These are phyloP conservation scores for Empidonax alnorum DNA, from an alignment of 2,113 vertebrate genomes.

Conservation along the genomic window DNA sequence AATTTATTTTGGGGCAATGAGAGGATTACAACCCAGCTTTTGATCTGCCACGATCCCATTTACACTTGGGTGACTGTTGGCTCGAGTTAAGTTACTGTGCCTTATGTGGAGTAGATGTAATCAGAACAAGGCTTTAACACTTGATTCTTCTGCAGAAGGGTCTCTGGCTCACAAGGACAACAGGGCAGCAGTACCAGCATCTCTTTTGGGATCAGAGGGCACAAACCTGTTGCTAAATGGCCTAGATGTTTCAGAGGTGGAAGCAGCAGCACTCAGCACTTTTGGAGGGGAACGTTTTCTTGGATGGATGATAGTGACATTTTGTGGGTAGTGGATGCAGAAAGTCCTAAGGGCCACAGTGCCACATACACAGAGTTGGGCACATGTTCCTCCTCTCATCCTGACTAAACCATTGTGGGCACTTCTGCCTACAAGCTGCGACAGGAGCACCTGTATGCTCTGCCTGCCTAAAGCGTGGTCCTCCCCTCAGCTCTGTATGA, in stretches of 20 bases:
- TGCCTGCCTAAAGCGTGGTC: neutral
- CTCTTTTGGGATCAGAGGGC: accelerated
- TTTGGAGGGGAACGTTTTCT: neutral
- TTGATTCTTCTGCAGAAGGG: neutral
- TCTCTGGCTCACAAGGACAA: neutral
- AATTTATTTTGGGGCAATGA: constrained; percentile 29
- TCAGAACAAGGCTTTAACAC: constrained; percentile 33
- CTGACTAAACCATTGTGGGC: neutral
- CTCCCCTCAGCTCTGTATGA: accelerated
- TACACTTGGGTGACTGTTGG: neutral
- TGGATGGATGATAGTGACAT: neutral
- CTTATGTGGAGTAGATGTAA: constrained; percentile 28
- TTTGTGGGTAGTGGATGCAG: neutral
- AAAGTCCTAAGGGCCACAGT: neutral
- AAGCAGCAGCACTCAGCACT: neutral
- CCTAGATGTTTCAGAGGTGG: neutral
- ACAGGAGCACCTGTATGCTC: neutral
- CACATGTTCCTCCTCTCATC: neutral
- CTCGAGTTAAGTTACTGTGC: neutral
- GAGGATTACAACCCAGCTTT: constrained; percentile 48
- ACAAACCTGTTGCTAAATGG: neutral
- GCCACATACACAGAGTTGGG: neutral
- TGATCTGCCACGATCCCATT: neutral
- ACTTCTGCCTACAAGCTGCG: neutral
- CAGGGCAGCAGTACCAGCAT: neutral